Evolutionary conservation across 2,888 invertebrate genomes (phyloP).

Genomic region (Lasius fuliginosus): DNA sequence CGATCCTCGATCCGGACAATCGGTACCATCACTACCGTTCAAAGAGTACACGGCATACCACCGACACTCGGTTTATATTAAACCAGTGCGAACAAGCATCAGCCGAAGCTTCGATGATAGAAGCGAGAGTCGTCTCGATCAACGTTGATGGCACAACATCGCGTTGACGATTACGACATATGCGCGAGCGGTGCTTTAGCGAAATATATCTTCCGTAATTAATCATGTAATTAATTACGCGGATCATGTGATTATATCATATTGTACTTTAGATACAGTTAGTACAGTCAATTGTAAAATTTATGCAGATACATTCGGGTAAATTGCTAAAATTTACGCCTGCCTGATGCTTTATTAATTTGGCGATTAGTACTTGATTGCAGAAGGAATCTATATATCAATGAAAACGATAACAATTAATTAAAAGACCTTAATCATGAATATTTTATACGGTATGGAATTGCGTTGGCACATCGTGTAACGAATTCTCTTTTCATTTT

Average conservation of each 20-base stretch:
- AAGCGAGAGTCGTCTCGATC: constrained; percentile 39
- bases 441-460: neutral
- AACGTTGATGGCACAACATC: constrained; percentile 14
- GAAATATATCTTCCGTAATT: constrained; percentile 35
- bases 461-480: constrained; percentile 1
- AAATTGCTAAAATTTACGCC: constrained; percentile 23
- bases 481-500: neutral
- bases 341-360: neutral
- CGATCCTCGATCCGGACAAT: constrained; percentile 39
- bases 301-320: neutral
- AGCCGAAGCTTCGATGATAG: constrained; percentile 41
- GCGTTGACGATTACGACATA: constrained; percentile 17
- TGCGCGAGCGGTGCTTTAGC: constrained; percentile 41
- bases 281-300: constrained; percentile 36
- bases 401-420: neutral
- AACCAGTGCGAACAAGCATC: constrained; percentile 70
- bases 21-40: constrained; percentile 21
- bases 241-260: constrained; percentile 32
- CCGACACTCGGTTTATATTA: constrained; percentile 80
- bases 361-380: constrained; percentile 29
- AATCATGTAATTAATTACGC: constrained; percentile 17
- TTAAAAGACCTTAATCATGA: neutral
- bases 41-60: constrained; percentile 22
- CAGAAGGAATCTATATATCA: neutral
- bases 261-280: constrained; percentile 30